Percentiles rank a stretch among this genome's conserved stretches.
phyloP scores from a whole-genome alignment of 2,888 invertebrate genomes.

The Cosmia trapezina region DNA sequence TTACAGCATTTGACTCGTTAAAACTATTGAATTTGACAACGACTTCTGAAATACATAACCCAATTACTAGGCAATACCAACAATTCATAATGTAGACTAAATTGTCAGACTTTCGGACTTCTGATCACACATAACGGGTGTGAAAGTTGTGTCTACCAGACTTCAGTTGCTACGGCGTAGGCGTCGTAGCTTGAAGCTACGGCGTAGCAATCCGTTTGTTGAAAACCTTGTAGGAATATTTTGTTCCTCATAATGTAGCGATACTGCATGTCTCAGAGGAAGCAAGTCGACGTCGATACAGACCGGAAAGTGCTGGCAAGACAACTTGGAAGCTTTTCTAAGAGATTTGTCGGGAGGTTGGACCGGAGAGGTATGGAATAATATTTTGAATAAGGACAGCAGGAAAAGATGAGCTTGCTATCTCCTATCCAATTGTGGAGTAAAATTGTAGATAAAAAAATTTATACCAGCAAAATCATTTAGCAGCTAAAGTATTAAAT shows the following conservation, averaged over 20 bases:
- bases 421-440: too few species aligned
- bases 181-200: constrained; percentile 2
- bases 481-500: background rate
- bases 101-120: background rate
- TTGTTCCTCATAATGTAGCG: background rate
- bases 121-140: too few species aligned
- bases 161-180: background rate
- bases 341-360: constrained; percentile 6
- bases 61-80: background rate
- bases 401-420: background rate
- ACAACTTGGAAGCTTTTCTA: background rate
- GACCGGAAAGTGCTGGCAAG: constrained; percentile 14
- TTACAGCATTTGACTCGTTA: background rate
- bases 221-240: constrained; percentile 8
- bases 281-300: constrained; percentile 8
- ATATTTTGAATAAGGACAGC: background rate
- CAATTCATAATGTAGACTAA: background rate
- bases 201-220: background rate
- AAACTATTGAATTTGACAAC: background rate
- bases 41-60: background rate
- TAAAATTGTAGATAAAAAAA: background rate
- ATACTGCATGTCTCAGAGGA: constrained; percentile 7
- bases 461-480: background rate
- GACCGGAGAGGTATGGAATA: background rate
- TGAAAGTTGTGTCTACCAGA: background rate